Conservation (phyloP, 2,113 vertebrate species). For the Tursiops truncatus region DNA sequence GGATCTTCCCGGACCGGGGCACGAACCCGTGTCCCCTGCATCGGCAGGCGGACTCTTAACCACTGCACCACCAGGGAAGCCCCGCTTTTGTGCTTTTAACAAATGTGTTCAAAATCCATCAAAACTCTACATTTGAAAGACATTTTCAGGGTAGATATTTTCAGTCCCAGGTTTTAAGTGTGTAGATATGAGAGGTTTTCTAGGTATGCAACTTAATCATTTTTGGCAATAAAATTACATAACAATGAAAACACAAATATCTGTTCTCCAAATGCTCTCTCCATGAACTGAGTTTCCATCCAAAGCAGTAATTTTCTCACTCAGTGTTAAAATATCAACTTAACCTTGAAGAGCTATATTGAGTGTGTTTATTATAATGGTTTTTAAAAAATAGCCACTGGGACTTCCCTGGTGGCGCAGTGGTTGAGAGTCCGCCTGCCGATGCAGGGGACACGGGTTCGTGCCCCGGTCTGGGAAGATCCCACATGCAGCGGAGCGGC, state of each 20-base stretch:
- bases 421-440: too few species aligned
- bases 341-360: neutral
- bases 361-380: neutral
- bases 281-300: neutral
- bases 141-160: neutral
- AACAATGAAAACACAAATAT: conserved; percentile 1
- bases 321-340: neutral
- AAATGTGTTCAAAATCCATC: neutral
- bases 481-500: too few species aligned
- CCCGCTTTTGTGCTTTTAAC: neutral
- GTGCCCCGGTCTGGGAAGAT: too few species aligned
- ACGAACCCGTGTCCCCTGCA: too few species aligned
- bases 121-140: neutral
- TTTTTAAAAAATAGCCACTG: neutral
- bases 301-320: neutral
- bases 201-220: neutral
- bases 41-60: too few species aligned
- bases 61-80: too few species aligned
- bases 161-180: neutral
- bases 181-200: neutral
- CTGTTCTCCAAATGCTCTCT: neutral
- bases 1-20: too few species aligned
- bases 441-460: too few species aligned
- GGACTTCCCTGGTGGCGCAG: too few species aligned
- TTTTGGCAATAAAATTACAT: neutral